Base-by-base conservation (phyloP, 2,888 invertebrate species). In the Drosophila borborema region DNA sequence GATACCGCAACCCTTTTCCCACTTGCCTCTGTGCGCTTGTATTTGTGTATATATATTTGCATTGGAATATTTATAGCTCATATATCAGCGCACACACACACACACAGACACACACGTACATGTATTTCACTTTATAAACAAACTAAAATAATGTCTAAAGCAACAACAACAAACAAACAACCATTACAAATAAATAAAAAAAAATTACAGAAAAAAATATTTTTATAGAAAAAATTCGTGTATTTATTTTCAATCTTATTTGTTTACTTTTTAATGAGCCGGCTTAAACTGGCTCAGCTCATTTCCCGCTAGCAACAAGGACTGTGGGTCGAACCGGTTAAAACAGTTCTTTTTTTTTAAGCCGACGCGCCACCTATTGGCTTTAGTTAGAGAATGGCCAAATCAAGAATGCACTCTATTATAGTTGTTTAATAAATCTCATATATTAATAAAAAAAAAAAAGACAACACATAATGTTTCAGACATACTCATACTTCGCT, bases 61-160 rank as follows among this genome's bases (percentile, higher is more conserved):
- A 41, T 18, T 65, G 63, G 80, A 77, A 77, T 77, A 77, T 68
- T 62, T 63, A 76, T 77, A 76, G 61, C 53, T 76, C 74, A 74
- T 70, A 70, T 64, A 58, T 53, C 45, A 43, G 41, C 34, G 77
- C 38, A 62, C 70, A 20, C 49, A 10, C 46, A 23, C 23, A 46
- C 6, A 3, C 20, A 10, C n/a, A n/a, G n/a, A 49, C 49, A 49
- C 6, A 53, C 36, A 53, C 36, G 38, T 23, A 58, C 71, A 59
- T 64, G 16, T 63, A 48, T 45, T 59, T 46, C 49, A 79, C 40
- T 63, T 69, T 54, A 65, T 78, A 70, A 79, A 79, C 70, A 70
- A 79, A 74, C 60, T 77, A 74, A 59, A 68, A 67, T 66, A 48
- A 66, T 67, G 41, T 48, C 46, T 73, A 58, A 68, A 68, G 78